Evolutionary conservation across 2,888 invertebrate genomes (phyloP), one percentile per base, ranked within the genome.

Genomic region (Dryococelus australis): DNA sequence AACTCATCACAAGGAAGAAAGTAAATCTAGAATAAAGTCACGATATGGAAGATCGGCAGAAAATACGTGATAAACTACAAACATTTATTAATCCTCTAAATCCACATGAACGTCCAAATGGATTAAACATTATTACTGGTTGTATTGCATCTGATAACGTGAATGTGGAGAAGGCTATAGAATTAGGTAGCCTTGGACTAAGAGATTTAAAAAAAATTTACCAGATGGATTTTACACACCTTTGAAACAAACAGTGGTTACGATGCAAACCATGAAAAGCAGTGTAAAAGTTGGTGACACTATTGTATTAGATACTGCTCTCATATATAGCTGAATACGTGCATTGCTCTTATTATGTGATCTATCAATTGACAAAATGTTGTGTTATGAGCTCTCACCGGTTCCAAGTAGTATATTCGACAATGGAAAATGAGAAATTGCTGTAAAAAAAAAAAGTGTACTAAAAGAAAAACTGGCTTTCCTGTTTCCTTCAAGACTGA

Each of bases 191-290:
- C 20, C 28, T 81, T 81, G 81, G 81, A 81, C 20, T 27, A 81
- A 81, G 12, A 81, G 81, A 81, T 81, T 81, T 81, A 10, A 81
- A 81, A 81, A 81, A 81, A 81, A 10, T 27, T 81, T 27, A 81
- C 81, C 81, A 81, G 35, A 27, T 27, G 81, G 81, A 81, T 81
- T 81, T 81, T 20, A 81, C 20, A 26, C 81, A 81, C 81, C 81
- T 81, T 81, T 81, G 81, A 81, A 81, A 81, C 81, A 27, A 81
- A 81, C 81, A 81, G 81, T 81, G 81, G 81, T 81, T 81, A 27
- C 81, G n/a, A n/a, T n/a, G n/a, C n/a, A n/a, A n/a, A n/a, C n/a
- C n/a, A n/a, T n/a, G n/a, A n/a, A n/a, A n/a, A n/a, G n/a, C n/a
- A n/a, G n/a, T n/a, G n/a, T n/a, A n/a, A n/a, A n/a, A n/a, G n/a